Percentiles rank a stretch among this genome's conserved stretches.
Conservation (phyloP, 2,888 invertebrate species). For the Dicyrtomina minuta region DNA sequence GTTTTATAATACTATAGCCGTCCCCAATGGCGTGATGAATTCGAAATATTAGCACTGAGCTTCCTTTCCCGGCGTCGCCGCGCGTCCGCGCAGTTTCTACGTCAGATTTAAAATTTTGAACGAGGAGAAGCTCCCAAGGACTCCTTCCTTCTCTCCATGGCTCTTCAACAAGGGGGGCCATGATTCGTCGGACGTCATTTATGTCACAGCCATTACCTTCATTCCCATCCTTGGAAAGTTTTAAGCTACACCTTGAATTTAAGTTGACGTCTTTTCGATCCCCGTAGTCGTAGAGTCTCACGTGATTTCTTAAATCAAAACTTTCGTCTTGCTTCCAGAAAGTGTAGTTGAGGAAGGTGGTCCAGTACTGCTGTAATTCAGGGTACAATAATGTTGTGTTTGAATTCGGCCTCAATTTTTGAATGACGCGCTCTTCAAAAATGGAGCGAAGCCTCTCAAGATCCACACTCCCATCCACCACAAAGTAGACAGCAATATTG, state of each 20-base stretch:
- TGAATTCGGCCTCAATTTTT: neutral
- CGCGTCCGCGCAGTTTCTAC: neutral
- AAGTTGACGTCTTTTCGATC: no score
- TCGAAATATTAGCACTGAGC: neutral
- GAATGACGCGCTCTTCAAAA: neutral
- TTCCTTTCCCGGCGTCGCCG: no score
- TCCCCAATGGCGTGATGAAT: slow-evolving; percentile 8
- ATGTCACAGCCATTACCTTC: no score
- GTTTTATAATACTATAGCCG: neutral
- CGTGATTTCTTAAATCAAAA: slow-evolving; percentile 31
- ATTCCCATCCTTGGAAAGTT: neutral
- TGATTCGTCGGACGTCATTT: neutral
- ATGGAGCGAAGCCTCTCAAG: neutral
- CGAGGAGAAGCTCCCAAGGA: neutral
- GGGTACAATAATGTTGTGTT: slow-evolving; percentile 6
- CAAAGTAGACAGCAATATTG: neutral
- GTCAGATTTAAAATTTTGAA: neutral
- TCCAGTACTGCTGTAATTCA: slow-evolving; percentile 34
- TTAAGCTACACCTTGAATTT: no score
- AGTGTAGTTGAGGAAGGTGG: slow-evolving; percentile 24
- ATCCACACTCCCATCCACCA: neutral
- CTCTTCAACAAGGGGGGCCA: neutral
- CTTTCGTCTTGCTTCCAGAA: slow-evolving; percentile 34
- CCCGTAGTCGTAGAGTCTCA: neutral
- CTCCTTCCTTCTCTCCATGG: neutral